phyloP scores from a whole-genome alignment of 2,888 invertebrate genomes.

The Cheilosia impressa region DNA sequence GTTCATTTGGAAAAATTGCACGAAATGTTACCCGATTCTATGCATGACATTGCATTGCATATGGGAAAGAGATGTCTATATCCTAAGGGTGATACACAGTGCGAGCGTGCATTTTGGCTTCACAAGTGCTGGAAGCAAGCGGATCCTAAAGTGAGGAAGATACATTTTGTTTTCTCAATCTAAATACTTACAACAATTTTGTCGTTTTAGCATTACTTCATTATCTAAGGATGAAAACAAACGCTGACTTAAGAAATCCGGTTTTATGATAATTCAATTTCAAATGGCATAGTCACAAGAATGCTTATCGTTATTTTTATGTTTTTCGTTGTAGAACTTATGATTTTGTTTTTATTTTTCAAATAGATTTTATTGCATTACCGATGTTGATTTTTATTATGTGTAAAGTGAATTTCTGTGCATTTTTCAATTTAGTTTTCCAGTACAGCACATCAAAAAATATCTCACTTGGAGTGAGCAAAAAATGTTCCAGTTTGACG shows the following conservation, averaged over 20 bases:
- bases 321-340: background rate
- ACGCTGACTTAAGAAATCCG: background rate
- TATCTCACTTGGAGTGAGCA: no score
- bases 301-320: slow-evolving; percentile 4
- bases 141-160: slow-evolving; percentile 74
- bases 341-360: background rate
- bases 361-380: slow-evolving; percentile 43
- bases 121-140: slow-evolving; percentile 77
- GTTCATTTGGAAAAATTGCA: slow-evolving; percentile 82
- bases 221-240: slow-evolving; percentile 17
- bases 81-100: slow-evolving; percentile 75
- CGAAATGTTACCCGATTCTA: slow-evolving; percentile 78
- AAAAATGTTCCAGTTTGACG: no score
- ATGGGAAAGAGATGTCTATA: slow-evolving; percentile 80
- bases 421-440: no score
- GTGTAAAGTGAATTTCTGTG: no score
- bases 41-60: slow-evolving; percentile 80
- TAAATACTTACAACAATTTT: background rate
- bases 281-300: slow-evolving; percentile 29
- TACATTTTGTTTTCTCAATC: background rate
- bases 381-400: no score
- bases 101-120: slow-evolving; percentile 76
- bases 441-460: no score
- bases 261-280: background rate
- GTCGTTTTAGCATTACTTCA: slow-evolving; percentile 55